phyloP scores from a whole-genome alignment of 2,888 invertebrate species.

The Gerris lacustris region DNA sequence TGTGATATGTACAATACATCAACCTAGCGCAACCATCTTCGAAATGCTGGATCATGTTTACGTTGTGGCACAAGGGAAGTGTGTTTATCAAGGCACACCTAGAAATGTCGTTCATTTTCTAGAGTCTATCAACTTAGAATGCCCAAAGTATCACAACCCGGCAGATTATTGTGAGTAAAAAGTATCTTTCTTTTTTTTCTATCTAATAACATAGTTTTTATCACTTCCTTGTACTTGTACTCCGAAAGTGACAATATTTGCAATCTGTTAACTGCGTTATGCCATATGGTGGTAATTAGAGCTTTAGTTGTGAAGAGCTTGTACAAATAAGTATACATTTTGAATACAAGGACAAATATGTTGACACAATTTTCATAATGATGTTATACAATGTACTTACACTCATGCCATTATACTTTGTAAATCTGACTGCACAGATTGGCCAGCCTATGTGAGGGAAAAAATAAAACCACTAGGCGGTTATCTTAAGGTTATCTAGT shows the following conservation, averaged over 20 bases:
- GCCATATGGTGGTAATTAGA: no score
- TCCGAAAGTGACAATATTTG: not conserved
- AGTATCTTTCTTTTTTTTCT: not conserved
- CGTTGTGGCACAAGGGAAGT: slow-evolving; percentile 44
- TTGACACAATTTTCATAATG: no score
- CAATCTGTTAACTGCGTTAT: no score
- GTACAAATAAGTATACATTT: no score
- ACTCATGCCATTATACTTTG: no score
- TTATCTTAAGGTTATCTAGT: no score
- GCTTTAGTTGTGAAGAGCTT: no score
- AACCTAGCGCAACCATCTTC: slow-evolving; percentile 47
- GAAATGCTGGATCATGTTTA: slow-evolving; percentile 47
- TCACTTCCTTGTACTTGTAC: not conserved
- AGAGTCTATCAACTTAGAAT: slow-evolving; percentile 40
- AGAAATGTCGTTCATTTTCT: slow-evolving; percentile 43
- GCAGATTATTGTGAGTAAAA: slow-evolving; percentile 44
- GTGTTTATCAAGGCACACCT: slow-evolving; percentile 44
- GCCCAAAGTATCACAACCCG: slow-evolving; percentile 49
- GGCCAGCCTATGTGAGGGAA: no score
- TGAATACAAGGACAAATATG: no score
- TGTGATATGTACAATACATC: slow-evolving; percentile 49
- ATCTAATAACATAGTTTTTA: not conserved
- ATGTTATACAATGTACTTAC: no score
- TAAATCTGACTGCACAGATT: no score
- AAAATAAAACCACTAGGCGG: no score